These are phyloP conservation scores for Ardeotis arabs DNA, from an alignment of 2,113 vertebrate genomes.

Conservation along the genomic window DNA sequence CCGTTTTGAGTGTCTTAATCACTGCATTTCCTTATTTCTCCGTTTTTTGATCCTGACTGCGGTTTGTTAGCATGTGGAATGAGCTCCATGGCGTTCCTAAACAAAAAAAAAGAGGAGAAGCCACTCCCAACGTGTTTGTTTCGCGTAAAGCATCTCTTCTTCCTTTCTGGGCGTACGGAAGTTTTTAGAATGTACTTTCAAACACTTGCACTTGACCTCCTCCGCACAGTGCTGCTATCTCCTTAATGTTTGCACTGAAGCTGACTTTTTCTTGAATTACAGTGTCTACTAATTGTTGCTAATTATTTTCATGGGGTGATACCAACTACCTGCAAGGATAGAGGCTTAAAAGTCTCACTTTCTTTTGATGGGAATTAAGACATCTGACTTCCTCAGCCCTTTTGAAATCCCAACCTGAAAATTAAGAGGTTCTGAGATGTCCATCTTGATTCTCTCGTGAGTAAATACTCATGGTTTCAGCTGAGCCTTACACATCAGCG, in stretches of 20 bases:
- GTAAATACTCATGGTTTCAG: neutral
- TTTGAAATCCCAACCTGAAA: neutral
- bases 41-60: neutral
- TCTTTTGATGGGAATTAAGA: neutral
- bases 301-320: neutral
- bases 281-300: neutral
- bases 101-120: neutral
- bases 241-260: neutral
- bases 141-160: neutral
- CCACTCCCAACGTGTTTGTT: neutral
- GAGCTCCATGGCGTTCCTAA: neutral
- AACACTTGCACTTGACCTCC: neutral
- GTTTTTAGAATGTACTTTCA: neutral
- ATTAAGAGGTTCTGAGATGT: neutral
- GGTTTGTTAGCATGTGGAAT: neutral
- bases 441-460: neutral
- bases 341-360: neutral
- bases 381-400: neutral
- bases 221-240: neutral
- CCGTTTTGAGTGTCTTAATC: neutral
- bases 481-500: neutral
- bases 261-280: neutral
- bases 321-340: neutral
- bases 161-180: neutral
- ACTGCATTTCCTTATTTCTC: neutral